Percentiles rank a stretch among this genome's conserved stretches.
phyloP scores from a whole-genome alignment of 2,888 invertebrate genomes.

The Philonicus albiceps region DNA sequence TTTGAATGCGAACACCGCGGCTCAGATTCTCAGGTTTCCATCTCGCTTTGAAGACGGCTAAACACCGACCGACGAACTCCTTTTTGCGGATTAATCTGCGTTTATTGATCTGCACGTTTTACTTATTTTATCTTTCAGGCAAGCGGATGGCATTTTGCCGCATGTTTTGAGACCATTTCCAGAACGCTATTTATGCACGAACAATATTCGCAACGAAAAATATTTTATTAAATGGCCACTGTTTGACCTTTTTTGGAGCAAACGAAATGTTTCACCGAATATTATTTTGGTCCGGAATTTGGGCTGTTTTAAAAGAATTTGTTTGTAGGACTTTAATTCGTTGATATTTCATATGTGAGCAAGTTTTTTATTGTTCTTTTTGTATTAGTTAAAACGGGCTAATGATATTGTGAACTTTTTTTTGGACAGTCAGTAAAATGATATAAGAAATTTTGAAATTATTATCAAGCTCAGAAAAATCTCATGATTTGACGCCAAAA shows the following conservation, averaged over 20 bases:
- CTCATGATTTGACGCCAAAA: not conserved
- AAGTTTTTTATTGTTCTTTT: not conserved
- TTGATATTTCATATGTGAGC: not conserved
- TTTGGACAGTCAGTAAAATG: not conserved
- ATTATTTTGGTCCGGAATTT: not conserved
- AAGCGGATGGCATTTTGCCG: not conserved
- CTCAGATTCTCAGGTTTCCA: not conserved
- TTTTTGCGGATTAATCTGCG: slow-evolving; percentile 22
- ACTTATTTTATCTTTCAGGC: not conserved
- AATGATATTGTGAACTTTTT: not conserved
- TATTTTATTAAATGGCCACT: not conserved
- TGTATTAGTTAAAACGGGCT: not conserved
- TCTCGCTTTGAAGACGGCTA: not conserved
- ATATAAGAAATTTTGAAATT: not conserved
- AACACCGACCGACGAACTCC: slow-evolving; percentile 10
- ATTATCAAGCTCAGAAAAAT: not conserved
- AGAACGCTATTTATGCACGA: slow-evolving; percentile 2
- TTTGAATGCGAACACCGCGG: not conserved
- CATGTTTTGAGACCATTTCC: not conserved
- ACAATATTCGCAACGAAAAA: not conserved
- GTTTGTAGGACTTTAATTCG: not conserved
- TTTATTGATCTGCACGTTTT: slow-evolving; percentile 19
- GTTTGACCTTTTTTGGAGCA: not conserved
- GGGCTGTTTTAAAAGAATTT: not conserved
- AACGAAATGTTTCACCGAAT: not conserved